A percentile compares a stretch with the other conserved stretches of the same genome.
These are phyloP conservation scores for Rhinella marina DNA, from an alignment of 2,797 vertebrate genomes.

Conservation along the genomic window DNA sequence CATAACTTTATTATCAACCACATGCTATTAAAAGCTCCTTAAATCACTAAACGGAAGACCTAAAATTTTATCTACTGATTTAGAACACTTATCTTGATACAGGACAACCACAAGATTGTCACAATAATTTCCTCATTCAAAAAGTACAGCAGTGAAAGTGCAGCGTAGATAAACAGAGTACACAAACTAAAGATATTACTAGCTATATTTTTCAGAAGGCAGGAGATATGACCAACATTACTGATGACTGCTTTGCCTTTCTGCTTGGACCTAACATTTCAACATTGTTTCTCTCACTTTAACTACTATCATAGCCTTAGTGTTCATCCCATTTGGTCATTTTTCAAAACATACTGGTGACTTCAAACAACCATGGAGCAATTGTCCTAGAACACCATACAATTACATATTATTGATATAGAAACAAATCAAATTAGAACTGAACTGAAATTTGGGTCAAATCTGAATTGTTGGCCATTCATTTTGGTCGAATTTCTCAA, in stretches of 20 bases:
- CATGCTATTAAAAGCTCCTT: neutral
- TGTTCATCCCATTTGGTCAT: no score
- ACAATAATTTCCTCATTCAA: constrained; percentile 21
- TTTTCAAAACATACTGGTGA: no score
- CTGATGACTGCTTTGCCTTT: neutral
- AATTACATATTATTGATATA: no score
- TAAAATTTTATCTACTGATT: neutral
- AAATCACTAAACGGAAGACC: neutral
- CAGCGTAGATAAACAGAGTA: neutral
- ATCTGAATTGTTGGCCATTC: no score
- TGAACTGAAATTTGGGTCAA: no score
- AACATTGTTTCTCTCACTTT: neutral
- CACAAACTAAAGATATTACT: neutral
- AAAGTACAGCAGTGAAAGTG: neutral
- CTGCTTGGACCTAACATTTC: neutral
- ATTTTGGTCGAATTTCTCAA: no score
- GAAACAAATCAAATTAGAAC: no score
- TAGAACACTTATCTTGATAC: neutral
- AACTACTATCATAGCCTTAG: no score
- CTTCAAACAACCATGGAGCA: no score
- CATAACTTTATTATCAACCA: neutral
- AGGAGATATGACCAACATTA: neutral
- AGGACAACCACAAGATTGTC: constrained; percentile 26
- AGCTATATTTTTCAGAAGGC: no score
- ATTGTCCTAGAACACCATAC: no score